Base-by-base conservation (phyloP, 2,888 invertebrate genomes). In the Endotricha flammealis region DNA sequence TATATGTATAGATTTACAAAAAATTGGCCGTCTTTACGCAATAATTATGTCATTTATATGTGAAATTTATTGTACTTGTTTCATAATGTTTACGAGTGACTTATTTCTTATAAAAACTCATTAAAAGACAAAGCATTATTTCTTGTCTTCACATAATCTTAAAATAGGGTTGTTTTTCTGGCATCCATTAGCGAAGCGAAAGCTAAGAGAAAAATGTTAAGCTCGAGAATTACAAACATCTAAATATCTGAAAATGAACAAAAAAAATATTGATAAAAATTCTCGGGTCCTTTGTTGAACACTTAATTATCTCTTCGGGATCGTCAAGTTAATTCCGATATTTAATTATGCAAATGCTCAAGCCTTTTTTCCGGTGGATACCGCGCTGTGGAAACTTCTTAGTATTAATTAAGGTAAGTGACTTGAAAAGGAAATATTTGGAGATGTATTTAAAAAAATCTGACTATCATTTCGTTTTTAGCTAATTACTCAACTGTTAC, bases 281-380 rank as follows among this genome's bases (percentile, higher is more conserved):
- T 46, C 47, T 55, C 41, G 40, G 2, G 32, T 64, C 56, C 56
- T 64, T 67, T 60, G 60, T 65, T 58, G 52, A 57, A 61, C 68
- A 64, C 49, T 75, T 71, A 65, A 75, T 76, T 74, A 78, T 67
- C 66, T 67, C 58, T 45, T 57, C 43, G 48, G 57, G 57, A 66
- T 60, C 62, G 54, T 44, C 39, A 57, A 64, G 63, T 68, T 69
- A 64, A 72, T 73, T 66, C 57, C 61, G 60, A 76, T 76, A 75
- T 75, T 80, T 74, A 73, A 78, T 78, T 74, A 78, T 73, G 70
- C 64, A 76, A 78, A 77, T 70, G 57, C 55, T 53, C 41, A 58
- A 69, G 52, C 63, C 64, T 58, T 71, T 75, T 71, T 66, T 53
- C 47, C 47, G 46, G 47, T n/a, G n/a, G n/a, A n/a, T 39, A 50